These are phyloP conservation scores for Centropus unirufus DNA, from an alignment of 2,113 vertebrate species.

Conservation along the genomic window DNA sequence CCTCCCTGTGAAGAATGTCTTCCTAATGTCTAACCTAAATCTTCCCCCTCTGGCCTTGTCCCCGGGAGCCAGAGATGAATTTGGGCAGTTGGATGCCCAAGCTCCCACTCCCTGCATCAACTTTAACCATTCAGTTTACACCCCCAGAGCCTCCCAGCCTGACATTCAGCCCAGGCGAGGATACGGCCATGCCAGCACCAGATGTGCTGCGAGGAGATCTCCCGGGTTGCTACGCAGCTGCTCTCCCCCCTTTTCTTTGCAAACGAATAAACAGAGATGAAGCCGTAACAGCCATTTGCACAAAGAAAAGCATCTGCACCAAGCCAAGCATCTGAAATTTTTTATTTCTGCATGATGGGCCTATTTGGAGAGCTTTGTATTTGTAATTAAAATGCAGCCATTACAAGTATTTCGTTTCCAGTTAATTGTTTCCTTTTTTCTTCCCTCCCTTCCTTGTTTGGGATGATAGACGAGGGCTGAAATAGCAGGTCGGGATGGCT, in stretches of 20 bases:
- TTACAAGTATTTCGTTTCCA: background rate
- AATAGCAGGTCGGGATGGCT: background rate
- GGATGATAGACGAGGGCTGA: background rate
- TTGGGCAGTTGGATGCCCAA: accelerated
- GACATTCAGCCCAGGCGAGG: background rate
- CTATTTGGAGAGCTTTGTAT: constrained; percentile 7
- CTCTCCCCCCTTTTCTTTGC: background rate
- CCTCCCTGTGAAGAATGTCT: too few relatives aligned
- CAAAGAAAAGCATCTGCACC: constrained; percentile 38
- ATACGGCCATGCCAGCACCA: background rate
- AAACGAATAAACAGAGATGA: background rate
- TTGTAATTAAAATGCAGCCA: constrained; percentile 29
- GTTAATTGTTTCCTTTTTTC: background rate
- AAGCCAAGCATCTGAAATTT: constrained; percentile 10
- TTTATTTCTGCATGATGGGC: constrained; percentile 21
- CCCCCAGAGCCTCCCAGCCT: background rate
- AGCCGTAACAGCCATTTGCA: background rate
- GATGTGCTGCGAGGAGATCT: background rate
- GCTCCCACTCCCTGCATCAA: accelerated
- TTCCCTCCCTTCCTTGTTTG: background rate
- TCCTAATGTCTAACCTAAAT: too few relatives aligned
- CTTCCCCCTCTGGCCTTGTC: background rate
- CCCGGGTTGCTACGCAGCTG: background rate
- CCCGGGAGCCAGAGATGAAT: background rate
- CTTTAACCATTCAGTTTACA: background rate